A percentile compares a stretch with the other conserved stretches of the same genome.
phyloP scores from a whole-genome alignment of 2,888 invertebrate species.

The Drosophila peninsularis region DNA sequence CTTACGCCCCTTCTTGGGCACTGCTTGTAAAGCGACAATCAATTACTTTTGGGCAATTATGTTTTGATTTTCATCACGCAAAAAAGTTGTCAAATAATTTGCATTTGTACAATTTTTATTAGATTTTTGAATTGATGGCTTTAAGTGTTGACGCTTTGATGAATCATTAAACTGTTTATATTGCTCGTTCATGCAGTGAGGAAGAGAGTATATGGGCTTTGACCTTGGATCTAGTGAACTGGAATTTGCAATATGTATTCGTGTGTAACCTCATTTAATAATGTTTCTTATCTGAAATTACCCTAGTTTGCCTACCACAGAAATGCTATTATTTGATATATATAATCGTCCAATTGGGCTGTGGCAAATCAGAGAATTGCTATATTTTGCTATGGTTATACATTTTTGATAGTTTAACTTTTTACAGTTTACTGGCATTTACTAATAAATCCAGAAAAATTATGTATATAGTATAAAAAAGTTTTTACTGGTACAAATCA shows the following conservation, averaged over 20 bases:
- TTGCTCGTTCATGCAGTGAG: conserved; percentile 3
- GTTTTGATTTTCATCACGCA: conserved; percentile 21
- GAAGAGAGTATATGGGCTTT: not conserved
- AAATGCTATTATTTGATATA: not conserved
- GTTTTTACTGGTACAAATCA: too few relatives aligned
- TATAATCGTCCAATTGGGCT: not conserved
- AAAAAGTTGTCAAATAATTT: conserved; percentile 32
- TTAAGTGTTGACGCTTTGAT: conserved; percentile 22
- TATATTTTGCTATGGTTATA: too few relatives aligned
- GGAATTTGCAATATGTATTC: not conserved
- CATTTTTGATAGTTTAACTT: too few relatives aligned
- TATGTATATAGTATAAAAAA: too few relatives aligned
- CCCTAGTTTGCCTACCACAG: not conserved
- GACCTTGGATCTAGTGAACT: not conserved
- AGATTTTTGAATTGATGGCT: conserved; percentile 17
- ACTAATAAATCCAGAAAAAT: too few relatives aligned
- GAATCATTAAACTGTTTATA: conserved; percentile 28
- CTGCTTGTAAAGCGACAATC: conserved; percentile 44
- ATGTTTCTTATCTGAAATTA: not conserved
- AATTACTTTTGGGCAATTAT: conserved; percentile 46
- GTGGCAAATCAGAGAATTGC: too few relatives aligned
- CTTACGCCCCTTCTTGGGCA: conserved; percentile 9
- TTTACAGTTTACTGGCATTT: too few relatives aligned
- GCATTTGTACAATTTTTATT: conserved; percentile 25
- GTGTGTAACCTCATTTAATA: not conserved